Base-by-base conservation (phyloP, 2,113 vertebrate species). In the Sinocyclocheilus rhinocerous region DNA sequence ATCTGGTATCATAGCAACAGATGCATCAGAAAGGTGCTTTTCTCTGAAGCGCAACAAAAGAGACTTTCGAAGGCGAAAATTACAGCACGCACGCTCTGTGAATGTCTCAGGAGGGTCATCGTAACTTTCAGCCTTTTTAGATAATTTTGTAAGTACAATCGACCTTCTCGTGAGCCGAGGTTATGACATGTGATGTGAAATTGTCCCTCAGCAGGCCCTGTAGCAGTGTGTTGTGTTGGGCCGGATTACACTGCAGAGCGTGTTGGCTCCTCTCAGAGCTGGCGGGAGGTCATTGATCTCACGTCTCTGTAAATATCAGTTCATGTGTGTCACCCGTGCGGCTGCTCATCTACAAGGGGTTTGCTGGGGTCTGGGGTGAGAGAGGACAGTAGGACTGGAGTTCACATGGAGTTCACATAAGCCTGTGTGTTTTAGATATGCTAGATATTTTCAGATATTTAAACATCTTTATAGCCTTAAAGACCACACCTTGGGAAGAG, bases 261-360 rank as follows among this genome's bases (percentile, higher is more conserved):
- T 69, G 79, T 87, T n/a, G 39, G n/a, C 78, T 85, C 59, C 45
- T 73, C 85, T 65, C 20, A 15, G 72, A 82, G 39, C 50, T 22
- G 59, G 85, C 82, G 48, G 81, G 63, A 82, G 82, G 85, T 83
- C 88, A 86, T 87, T 86, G 88, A 87, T 87, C 88, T 87, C 65
- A 73, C 73, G 78, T 81, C 81, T 84, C 67, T 69, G 88, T 89
- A 85, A 88, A 88, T 87, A 87, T 87, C 85, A 87, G 86, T 86
- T 90, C 83, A 87, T 77, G 67, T 52, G 36, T 89, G 63, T 52
- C 20, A 24, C 63, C 18, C 10, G 2, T 65, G n/a, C 16, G 13
- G 10, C 16, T 50, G 2, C 39, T 82, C 42, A 22, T 82, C 80
- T 82, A 45, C 7, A 81, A 39, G 39, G 24, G 79, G 12, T 80